Evolutionary conservation across 2,888 invertebrate species (phyloP), one percentile per base, ranked within the genome.

Genomic region (Alsophila aescularia): DNA sequence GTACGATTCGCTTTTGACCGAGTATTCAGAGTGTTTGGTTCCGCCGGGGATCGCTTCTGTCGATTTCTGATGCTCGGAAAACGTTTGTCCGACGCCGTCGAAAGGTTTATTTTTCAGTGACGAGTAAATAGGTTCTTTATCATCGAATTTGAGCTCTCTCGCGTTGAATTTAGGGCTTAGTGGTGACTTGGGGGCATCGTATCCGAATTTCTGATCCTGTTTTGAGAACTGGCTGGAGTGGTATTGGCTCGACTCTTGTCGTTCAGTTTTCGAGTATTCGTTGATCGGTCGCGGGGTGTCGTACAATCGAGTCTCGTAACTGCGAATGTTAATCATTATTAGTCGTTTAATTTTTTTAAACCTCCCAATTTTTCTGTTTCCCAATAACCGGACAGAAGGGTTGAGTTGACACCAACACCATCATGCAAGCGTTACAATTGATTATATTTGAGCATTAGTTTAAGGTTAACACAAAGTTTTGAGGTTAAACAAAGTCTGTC

Each of bases 241-340:
- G 58, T 81, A 80, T 16, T 81, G 81, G 32, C 67, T 77, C 27
- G 78, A 73, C 43, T 88, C 85, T 44, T 81, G 81, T 34, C 87
- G 81, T 52, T 87, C 85, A 10, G 81, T 75, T 62, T 83, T 87
- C 39, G 72, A 66, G 70, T 79, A 81, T 45, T 87, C 87, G 74
- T 81, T 76, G 52, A 79, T 68, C 2, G 88, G 86, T 16, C 90
- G 85, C 62, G 92, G 91, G 3, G 92, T 90, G 72, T 93, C 93
- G 78, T 92, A 93, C 43, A 90, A 80, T 31, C 92, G 84, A 0
- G 92, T 93, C 74, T 93, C 93, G 79, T 93, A 93, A 68, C 93
- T 93, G 82, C 58, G 82, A 80, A 71, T 61, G 72, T 74, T 72
- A 67, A 71, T 66, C 63, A 45, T 70, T 62, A 77, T 78, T 73